Percentiles rank a stretch among this genome's conserved stretches.
Evolutionary conservation across 1,140 invertebrate genomes (phyloP).

Genomic region (Monomorium pharaonis): DNA sequence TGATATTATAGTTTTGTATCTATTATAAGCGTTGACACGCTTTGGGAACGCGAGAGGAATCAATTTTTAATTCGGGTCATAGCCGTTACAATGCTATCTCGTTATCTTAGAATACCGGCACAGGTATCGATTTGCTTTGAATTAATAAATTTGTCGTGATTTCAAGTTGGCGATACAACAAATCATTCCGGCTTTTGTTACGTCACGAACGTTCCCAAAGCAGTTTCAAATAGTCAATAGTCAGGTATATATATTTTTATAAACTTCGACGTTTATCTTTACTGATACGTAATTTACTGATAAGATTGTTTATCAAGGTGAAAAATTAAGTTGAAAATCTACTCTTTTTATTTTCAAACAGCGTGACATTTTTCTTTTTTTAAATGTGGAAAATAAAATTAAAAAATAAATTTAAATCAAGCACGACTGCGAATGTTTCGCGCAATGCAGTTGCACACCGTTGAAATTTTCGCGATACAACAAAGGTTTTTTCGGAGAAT

Average conservation of each 20-base stretch:
- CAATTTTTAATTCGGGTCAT: constrained; percentile 73
- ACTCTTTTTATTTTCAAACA: background rate
- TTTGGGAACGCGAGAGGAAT: constrained; percentile 43
- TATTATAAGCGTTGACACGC: constrained; percentile 29
- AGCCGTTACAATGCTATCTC: constrained; percentile 65
- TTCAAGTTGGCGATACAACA: background rate
- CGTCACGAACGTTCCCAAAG: background rate
- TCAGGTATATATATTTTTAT: background rate
- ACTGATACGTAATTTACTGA: background rate
- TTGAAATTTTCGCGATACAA: background rate
- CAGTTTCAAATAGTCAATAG: background rate
- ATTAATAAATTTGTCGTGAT: constrained; percentile 42
- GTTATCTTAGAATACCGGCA: constrained; percentile 51
- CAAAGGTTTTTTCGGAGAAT: background rate
- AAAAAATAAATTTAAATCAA: background rate
- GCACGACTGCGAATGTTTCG: background rate
- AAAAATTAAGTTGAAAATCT: background rate
- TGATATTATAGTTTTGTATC: background rate
- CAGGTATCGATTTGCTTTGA: constrained; percentile 54
- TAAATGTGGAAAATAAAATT: background rate
- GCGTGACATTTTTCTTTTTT: background rate
- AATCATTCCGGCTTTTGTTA: background rate
- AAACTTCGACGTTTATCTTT: background rate
- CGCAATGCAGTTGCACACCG: background rate
- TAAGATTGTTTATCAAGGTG: background rate